phyloP scores from a whole-genome alignment of 2,888 invertebrate genomes.

The Spodoptera littoralis region DNA sequence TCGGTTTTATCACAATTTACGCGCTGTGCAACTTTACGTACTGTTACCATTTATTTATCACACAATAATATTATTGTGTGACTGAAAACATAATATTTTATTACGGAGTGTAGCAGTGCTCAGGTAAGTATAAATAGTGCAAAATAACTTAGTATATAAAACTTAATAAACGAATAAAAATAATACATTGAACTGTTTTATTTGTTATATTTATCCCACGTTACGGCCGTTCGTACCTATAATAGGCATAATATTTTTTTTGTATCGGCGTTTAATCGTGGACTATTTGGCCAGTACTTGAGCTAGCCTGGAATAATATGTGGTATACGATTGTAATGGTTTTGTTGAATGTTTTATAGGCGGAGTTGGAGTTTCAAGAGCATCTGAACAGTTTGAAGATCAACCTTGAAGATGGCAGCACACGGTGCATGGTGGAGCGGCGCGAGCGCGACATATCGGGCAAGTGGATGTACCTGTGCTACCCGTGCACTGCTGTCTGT shows the following conservation, averaged over 20 bases:
- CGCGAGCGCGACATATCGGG: constrained; percentile 80
- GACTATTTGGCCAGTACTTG: constrained; percentile 20
- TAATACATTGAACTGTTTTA: constrained; percentile 65
- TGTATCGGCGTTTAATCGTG: background rate
- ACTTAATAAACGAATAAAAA: constrained; percentile 60
- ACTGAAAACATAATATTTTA: constrained; percentile 6
- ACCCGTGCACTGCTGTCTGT: constrained; percentile 86
- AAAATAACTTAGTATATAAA: constrained; percentile 57
- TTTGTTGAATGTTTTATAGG: constrained; percentile 66
- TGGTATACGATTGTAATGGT: constrained; percentile 16
- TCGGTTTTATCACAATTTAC: constrained; percentile 14
- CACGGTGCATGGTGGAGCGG: constrained; percentile 83
- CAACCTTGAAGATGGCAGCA: constrained; percentile 80
- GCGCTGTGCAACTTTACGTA: constrained; percentile 40
- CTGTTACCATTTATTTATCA: constrained; percentile 16
- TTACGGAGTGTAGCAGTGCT: constrained; percentile 33
- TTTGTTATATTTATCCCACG: constrained; percentile 65
- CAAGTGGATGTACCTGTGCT: constrained; percentile 86
- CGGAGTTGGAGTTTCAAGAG: constrained; percentile 81
- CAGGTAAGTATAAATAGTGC: constrained; percentile 69
- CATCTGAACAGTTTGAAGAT: constrained; percentile 84
- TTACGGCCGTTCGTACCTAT: constrained; percentile 30
- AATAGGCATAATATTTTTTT: constrained; percentile 3
- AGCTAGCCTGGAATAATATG: constrained; percentile 12
- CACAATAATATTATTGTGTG: constrained; percentile 29